Conservation (phyloP, 2,888 invertebrate species). For the Lymantria monacha region DNA sequence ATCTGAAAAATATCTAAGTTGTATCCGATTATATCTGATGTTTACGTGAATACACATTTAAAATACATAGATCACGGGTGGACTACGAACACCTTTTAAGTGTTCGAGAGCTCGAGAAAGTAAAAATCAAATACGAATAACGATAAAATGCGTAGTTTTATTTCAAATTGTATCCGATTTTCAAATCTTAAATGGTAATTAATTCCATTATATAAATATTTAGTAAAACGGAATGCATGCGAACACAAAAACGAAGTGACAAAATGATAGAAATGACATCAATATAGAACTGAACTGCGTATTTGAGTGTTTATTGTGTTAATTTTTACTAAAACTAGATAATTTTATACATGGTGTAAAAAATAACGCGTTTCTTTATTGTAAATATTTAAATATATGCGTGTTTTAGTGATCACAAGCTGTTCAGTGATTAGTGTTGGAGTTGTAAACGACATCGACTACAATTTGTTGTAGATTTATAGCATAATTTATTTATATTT, state of each 20-base stretch:
- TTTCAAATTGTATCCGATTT: too few species aligned
- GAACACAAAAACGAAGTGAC: neutral
- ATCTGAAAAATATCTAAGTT: too few species aligned
- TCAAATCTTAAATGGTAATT: too few species aligned
- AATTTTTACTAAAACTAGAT: constrained; percentile 40
- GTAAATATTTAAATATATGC: constrained; percentile 27
- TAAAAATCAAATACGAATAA: too few species aligned
- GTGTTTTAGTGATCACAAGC: constrained; percentile 16
- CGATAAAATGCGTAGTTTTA: too few species aligned
- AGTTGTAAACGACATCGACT: constrained; percentile 24
- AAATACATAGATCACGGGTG: too few species aligned
- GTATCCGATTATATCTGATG: too few species aligned
- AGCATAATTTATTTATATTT: constrained; percentile 27
- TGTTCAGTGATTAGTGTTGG: constrained; percentile 10
- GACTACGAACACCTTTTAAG: too few species aligned
- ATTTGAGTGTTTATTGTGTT: constrained; percentile 41
- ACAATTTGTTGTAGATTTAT: constrained; percentile 24
- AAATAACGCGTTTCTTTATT: constrained; percentile 21
- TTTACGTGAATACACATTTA: too few species aligned
- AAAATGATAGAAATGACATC: neutral
- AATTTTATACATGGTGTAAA: constrained; percentile 42
- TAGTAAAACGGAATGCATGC: too few species aligned
- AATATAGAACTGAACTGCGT: constrained; percentile 50
- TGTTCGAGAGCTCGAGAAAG: too few species aligned
- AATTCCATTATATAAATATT: too few species aligned